Percentiles rank a stretch among this genome's conserved stretches.
Evolutionary conservation across 2,113 vertebrate genomes (phyloP).

Genomic region (Tyto alba): DNA sequence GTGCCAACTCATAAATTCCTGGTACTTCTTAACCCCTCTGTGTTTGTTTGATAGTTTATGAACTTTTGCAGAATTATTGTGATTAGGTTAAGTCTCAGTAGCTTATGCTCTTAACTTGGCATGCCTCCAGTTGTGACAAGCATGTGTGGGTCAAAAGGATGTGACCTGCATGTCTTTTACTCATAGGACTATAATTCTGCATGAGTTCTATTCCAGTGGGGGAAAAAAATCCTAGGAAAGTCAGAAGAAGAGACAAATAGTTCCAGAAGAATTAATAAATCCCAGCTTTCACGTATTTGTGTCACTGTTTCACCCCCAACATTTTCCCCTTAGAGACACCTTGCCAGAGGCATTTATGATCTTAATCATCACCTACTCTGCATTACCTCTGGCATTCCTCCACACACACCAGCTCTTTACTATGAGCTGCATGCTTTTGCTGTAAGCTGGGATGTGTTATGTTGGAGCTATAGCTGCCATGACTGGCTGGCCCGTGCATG

Average conservation of each 20-base stretch:
- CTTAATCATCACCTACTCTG: not conserved
- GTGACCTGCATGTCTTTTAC: not conserved
- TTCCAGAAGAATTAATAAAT: not conserved
- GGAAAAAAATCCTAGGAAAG: not conserved
- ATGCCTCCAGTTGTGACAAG: not conserved
- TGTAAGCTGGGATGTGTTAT: not conserved
- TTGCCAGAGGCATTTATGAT: not conserved
- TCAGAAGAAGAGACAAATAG: not conserved
- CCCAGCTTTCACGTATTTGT: not conserved
- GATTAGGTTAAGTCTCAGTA: not conserved
- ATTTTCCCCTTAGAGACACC: not conserved
- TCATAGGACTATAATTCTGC: not conserved
- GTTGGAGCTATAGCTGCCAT: not conserved
- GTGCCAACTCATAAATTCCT: not conserved
- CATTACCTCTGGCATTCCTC: not conserved
- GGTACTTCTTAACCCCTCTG: not conserved
- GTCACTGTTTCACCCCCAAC: not conserved
- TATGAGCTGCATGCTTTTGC: not conserved
- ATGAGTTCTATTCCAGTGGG: not conserved
- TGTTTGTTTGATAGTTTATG: not conserved
- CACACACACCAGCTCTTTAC: not conserved
- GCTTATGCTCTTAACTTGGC: not conserved
- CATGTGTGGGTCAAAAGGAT: not conserved
- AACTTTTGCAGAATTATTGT: conserved; percentile 5
- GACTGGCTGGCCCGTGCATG: not conserved